Evolutionary conservation across 2,888 invertebrate species (phyloP).

Genomic region (Torymus texanus): DNA sequence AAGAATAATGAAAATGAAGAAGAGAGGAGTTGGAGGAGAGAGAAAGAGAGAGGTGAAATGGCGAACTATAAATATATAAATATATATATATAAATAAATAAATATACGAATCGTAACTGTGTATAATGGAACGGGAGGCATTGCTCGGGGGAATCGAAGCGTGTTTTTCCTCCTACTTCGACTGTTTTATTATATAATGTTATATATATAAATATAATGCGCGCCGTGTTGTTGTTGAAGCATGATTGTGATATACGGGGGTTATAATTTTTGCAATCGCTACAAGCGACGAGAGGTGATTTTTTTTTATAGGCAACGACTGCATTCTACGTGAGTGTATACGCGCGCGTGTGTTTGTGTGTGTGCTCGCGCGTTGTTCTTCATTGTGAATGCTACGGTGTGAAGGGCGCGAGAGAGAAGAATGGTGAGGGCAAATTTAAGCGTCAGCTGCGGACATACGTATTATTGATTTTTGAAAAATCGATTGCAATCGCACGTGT

Average conservation of each 20-base stretch:
- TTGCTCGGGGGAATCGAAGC: conserved; percentile 44
- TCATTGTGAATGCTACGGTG: conserved; percentile 5
- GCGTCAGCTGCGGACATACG: background rate
- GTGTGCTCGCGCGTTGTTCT: conserved; percentile 1
- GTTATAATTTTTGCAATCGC: too few species aligned
- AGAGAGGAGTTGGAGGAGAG: conserved; percentile 5
- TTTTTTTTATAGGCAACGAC: too few species aligned
- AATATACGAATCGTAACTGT: background rate
- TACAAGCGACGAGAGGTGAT: too few species aligned
- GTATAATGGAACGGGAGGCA: background rate
- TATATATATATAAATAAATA: too few species aligned
- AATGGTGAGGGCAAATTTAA: conserved; percentile 33
- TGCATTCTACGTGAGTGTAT: too few species aligned
- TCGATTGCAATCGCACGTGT: background rate
- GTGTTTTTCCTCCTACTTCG: background rate
- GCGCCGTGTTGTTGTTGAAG: too few species aligned
- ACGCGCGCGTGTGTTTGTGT: background rate
- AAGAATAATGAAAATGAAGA: background rate
- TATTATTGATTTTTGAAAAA: background rate
- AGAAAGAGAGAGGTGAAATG: too few species aligned
- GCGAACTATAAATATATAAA: too few species aligned
- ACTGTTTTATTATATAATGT: conserved; percentile 23
- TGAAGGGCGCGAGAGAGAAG: conserved; percentile 7
- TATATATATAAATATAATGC: conserved; percentile 2
- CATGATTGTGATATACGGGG: too few species aligned